phyloP scores from a whole-genome alignment of 2,797 vertebrate species.

The Salarias fasciatus region DNA sequence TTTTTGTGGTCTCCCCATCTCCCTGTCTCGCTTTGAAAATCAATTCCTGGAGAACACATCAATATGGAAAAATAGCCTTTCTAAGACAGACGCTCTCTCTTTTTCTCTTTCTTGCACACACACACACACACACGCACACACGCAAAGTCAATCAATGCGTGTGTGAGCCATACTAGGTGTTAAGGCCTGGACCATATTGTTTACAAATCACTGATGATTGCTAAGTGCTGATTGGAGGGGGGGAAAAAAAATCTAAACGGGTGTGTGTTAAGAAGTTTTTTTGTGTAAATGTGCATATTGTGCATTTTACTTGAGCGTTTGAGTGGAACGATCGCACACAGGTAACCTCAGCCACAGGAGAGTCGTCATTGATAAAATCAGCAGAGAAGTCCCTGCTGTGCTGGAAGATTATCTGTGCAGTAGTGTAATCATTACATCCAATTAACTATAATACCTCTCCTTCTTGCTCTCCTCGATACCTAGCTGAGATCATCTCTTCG shows the following conservation, averaged over 20 bases:
- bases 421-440: conserved; percentile 65
- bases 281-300: conserved; percentile 37
- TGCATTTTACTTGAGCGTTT: conserved; percentile 32
- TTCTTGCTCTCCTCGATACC: conserved; percentile 33
- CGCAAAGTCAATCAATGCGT: conserved; percentile 49
- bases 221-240: conserved; percentile 35
- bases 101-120: neutral
- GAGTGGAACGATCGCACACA: conserved; percentile 12
- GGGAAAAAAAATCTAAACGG: conserved; percentile 10
- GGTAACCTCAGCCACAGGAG: conserved; percentile 34
- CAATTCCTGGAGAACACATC: conserved; percentile 46
- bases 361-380: conserved; percentile 43
- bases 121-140: conserved; percentile 22
- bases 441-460: conserved; percentile 59
- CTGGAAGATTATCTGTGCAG: conserved; percentile 61
- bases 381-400: conserved; percentile 49
- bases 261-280: conserved; percentile 24
- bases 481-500: conserved; percentile 50
- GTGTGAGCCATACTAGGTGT: conserved; percentile 45
- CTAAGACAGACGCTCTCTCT: conserved; percentile 1
- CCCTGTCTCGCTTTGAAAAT: conserved; percentile 44
- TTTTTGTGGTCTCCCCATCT: conserved; percentile 23
- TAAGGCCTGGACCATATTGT: conserved; percentile 58
- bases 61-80: conserved; percentile 38
- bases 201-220: conserved; percentile 69